These are phyloP conservation scores for Phycodurus eques DNA, from an alignment of 2,113 vertebrate genomes.

Conservation along the genomic window DNA sequence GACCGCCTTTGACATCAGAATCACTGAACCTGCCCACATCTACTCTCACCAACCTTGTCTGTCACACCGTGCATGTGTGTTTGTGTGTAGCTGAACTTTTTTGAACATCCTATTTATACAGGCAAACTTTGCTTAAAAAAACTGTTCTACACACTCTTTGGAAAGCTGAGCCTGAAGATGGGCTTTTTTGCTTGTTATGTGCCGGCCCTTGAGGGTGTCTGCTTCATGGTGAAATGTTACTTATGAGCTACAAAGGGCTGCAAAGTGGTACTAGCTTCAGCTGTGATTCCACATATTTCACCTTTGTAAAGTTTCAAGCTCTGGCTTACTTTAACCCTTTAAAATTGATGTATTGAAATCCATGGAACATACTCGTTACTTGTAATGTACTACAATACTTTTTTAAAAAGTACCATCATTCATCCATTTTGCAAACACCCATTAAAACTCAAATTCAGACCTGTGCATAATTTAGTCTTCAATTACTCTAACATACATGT, in stretches of 20 bases:
- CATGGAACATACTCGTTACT: neutral
- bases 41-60: constrained; percentile 65
- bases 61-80: constrained; percentile 33
- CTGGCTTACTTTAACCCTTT: neutral
- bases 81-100: constrained; percentile 12
- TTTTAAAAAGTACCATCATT: neutral
- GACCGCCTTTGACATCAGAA: constrained; percentile 65
- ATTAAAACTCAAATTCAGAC: no score
- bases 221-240: constrained; percentile 9
- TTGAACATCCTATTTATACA: constrained; percentile 40
- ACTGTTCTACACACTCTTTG: constrained; percentile 38
- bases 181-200: constrained; percentile 14
- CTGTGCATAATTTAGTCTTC: no score
- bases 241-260: constrained; percentile 11
- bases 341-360: neutral
- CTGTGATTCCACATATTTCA: constrained; percentile 3
- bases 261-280: neutral
- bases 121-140: constrained; percentile 41
- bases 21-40: constrained; percentile 68
- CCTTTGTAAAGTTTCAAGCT: neutral
- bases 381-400: neutral
- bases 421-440: no score
- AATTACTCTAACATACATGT: no score
- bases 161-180: constrained; percentile 18
- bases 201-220: constrained; percentile 13